Percentiles rank a stretch among this genome's conserved stretches.
phyloP scores from a whole-genome alignment of 2,888 invertebrate species.

The Colostygia pectinataria region DNA sequence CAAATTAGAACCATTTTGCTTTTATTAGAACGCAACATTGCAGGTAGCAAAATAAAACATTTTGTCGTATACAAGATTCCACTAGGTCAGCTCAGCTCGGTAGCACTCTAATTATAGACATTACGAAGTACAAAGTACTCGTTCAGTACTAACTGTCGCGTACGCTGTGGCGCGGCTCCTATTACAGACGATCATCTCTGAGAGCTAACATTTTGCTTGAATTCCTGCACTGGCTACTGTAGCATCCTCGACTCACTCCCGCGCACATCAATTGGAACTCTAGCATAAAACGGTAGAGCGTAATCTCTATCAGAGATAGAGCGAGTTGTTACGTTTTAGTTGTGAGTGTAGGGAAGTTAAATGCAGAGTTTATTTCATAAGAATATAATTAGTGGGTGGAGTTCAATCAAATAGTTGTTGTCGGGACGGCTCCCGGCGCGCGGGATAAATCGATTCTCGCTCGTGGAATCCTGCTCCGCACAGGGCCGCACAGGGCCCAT shows the following conservation, averaged over 20 bases:
- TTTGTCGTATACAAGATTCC: conserved; percentile 18
- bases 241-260: conserved; percentile 21
- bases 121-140: conserved; percentile 27
- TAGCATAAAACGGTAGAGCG: background rate
- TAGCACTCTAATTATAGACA: conserved; percentile 32
- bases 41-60: conserved; percentile 15
- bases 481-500: conserved; percentile 9
- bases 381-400: conserved; percentile 82
- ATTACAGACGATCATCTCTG: conserved; percentile 38
- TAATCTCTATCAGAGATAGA: background rate
- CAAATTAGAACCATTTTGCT: conserved; percentile 17
- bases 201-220: conserved; percentile 35
- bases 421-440: conserved; percentile 47
- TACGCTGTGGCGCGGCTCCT: conserved; percentile 21
- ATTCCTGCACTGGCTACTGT: conserved; percentile 39
- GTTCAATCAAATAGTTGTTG: conserved; percentile 72
- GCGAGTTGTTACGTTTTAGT: conserved; percentile 31
- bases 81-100: conserved; percentile 17
- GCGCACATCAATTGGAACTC: conserved; percentile 2
- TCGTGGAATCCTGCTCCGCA: conserved; percentile 27
- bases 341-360: conserved; percentile 50
- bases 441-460: conserved; percentile 53
- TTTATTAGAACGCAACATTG: conserved; percentile 23
- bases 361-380: conserved; percentile 78
- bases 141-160: conserved; percentile 5